Base-by-base conservation (phyloP, 2,888 invertebrate species). In the Lochmaea crataegi region DNA sequence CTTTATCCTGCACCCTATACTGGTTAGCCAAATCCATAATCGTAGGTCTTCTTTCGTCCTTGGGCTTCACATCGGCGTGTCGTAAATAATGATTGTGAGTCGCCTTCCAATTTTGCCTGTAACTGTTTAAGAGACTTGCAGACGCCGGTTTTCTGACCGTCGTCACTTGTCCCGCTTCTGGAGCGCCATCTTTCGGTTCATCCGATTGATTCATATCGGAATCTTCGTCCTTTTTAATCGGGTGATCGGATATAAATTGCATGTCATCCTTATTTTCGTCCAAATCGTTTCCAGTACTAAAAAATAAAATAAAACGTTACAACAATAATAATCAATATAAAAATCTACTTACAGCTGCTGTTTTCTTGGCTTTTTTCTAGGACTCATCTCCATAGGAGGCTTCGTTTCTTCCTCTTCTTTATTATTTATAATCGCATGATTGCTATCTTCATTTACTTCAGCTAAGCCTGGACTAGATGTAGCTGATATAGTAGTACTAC, bases 1-100 rank as follows among this genome's bases (percentile, higher is more conserved):
- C 92, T 87, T 95, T 96, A 83, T 95, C 94, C 78, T 94, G 88
- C 67, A 97, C 94, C 83, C 95, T 92, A 78, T 93, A 93, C 86
- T 96, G 96, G 87, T 94, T 94, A 42, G 97, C 96, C 81, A 98
- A 89, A 87, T 97, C 96, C 83, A 94, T 93, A 57, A 98, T 94
- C 1, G 93, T 92, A 0, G 96, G 93, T 75, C 94, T 90, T 76
- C 95, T 90, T 85, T 97, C 97, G 80, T 97, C 95, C 80, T 94
- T 93, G 0, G 94, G 93, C 82, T 94, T 93, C 12, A 98, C 96
- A 87, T 98, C 98, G 0, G 93, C 90, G 79, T 93, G 77, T 41
- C 92, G 88, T 78, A 91, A 86, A 84, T 93, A 94, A 86, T 94
- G 94, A 86, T 94, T 94, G 82, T 92, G 91, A 9, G 91, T 90